phyloP scores from a whole-genome alignment of 92 coral and sea anemone genomes.

The Zoanthus solanderi region DNA sequence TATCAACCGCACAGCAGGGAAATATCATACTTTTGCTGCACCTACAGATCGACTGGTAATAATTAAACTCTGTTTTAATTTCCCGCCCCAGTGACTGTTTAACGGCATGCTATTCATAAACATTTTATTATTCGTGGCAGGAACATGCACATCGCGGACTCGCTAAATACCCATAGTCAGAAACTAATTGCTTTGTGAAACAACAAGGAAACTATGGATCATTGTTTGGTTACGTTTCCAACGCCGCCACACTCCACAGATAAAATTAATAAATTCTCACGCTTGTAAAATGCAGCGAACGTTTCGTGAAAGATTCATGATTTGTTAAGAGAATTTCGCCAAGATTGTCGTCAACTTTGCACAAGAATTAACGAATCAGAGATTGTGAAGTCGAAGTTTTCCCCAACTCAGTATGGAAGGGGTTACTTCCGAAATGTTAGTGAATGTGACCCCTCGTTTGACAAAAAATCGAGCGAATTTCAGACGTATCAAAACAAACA shows the following conservation, averaged over 20 bases:
- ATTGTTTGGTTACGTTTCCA: slow-evolving; percentile 11
- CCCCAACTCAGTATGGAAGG: slow-evolving; percentile 49
- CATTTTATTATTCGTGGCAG: slow-evolving; percentile 42
- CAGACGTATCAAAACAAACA: slow-evolving; percentile 92
- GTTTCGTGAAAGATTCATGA: slow-evolving; percentile 50
- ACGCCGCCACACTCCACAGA: not conserved
- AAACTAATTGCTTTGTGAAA: slow-evolving; percentile 47
- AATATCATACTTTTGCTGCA: slow-evolving; percentile 35
- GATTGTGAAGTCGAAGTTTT: slow-evolving; percentile 42
- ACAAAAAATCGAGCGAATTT: slow-evolving; percentile 88
- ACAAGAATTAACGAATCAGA: slow-evolving; percentile 19
- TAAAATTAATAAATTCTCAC: slow-evolving; percentile 9
- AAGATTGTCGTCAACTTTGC: slow-evolving; percentile 34
- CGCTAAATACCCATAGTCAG: slow-evolving; percentile 45
- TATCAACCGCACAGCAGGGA: slow-evolving; percentile 56
- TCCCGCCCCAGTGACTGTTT: slow-evolving; percentile 46
- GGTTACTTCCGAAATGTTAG: slow-evolving; percentile 54
- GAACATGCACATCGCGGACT: slow-evolving; percentile 43
- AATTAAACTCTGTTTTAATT: slow-evolving; percentile 39
- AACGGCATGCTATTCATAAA: slow-evolving; percentile 34
- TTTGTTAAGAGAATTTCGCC: slow-evolving; percentile 31
- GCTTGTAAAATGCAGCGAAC: slow-evolving; percentile 11
- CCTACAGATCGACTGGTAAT: slow-evolving; percentile 27
- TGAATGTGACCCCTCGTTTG: slow-evolving; percentile 70
- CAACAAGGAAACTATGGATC: slow-evolving; percentile 46